Base-by-base conservation (phyloP, 2,888 invertebrate genomes). In the Magallana nippona region DNA sequence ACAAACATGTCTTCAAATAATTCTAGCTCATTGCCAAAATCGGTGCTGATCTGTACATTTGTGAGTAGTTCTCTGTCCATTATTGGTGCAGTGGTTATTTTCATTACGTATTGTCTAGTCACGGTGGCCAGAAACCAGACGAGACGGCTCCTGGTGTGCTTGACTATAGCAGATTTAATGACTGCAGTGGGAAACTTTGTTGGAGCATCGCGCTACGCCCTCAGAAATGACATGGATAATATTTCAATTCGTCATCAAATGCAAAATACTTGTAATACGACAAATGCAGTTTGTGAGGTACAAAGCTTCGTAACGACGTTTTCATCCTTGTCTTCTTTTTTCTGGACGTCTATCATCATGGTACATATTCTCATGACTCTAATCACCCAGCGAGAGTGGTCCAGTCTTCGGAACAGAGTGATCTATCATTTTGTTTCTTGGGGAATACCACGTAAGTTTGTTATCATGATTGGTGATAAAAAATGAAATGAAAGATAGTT, bases 161-260 rank as follows among this genome's bases (percentile, higher is more conserved):
- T 89, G 11, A 89, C 89, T 0, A 62, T 89, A 11, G 87, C 88
- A 0, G 89, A 89, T 71, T 79, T 87, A 1, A 22, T 88, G 17
- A 88, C 85, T 0, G 87, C 88, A 10, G n/a, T 82, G 10, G 89
- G 88, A 1, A 89, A 88, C 44, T 58, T 89, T 8, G 81, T 85
- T 22, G 89, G 82, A 11, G 83, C 83, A 1, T 71, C 84, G 17
- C 78, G 79, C 8, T 85, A 85, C 44, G n/a, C 15, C 2, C 5
- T 82, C 10, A 13, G 22, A 44, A 56, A 77, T 17, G 57, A 78
- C 0, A 10, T 15, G 19, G 13, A 44, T 10, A 27, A 71, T 32
- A 71, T 83, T n/a, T 19, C n/a, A 1, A 55, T 44, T 17, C 11
- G n/a, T 3, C 19, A 82, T 58, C 22, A 71, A 22, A 57, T 78